Evolutionary conservation across 2,888 invertebrate species (phyloP), one percentile per base, ranked within the genome.

Genomic region (Ecdyonurus torrentis): DNA sequence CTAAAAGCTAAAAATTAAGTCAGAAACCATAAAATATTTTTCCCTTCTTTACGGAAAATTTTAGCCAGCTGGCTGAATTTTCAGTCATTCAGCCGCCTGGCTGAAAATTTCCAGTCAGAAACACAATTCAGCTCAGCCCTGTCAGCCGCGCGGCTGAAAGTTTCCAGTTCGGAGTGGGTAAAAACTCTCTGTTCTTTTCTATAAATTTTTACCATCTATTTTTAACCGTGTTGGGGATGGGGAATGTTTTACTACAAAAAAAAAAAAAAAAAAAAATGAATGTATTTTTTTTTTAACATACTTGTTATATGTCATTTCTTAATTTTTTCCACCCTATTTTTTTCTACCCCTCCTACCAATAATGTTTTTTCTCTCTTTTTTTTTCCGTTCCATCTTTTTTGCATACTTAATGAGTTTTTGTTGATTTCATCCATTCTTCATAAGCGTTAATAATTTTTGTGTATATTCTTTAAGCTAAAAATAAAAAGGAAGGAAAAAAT

Each of bases 221-320:
- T n/a, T n/a, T n/a, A n/a, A n/a, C n/a, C n/a, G 37, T 10, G 37
- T 5, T 10, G 37, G 37, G 37, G 37, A 10, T 10, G 37, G 37
- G 37, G 37, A 15, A 37, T 37, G 37, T 37, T 37, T 37, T 37
- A 37, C 7, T 15, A 10, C n/a, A n/a, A n/a, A n/a, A n/a, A n/a
- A n/a, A n/a, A n/a, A n/a, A n/a, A n/a, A n/a, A n/a, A n/a, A n/a
- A n/a, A 15, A 15, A 15, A 37, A 37, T 37, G 37, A 37, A 37
- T 37, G 37, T 37, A 5, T 37, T 37, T 37, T 37, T 37, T 37
- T 37, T 10, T 15, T 10, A 15, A 55, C 19, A 55, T 37, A n/a
- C 55, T 55, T 55, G 55, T 55, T 55, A 22, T 55, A 22, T 55
- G 55, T 55, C 55, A 55, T 55, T n/a, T 55, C 55, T 55, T 55